Percentiles rank a stretch among this genome's conserved stretches.
These are phyloP conservation scores for Pseudanteris insignis DNA, from an alignment of 2,888 invertebrate species.

Conservation along the genomic window DNA sequence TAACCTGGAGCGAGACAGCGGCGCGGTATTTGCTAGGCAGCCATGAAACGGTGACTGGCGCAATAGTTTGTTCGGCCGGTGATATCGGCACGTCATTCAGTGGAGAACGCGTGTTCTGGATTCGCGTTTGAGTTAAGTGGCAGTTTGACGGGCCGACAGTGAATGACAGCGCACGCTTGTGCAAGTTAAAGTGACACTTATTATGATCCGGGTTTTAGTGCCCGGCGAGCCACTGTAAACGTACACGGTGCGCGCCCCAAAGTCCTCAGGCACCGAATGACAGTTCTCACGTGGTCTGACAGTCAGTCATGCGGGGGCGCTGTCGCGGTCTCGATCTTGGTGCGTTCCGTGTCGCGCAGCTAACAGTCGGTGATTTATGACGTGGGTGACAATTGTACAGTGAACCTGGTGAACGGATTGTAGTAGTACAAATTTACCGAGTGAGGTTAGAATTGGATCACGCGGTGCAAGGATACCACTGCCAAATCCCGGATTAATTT, in stretches of 20 bases:
- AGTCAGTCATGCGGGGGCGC: constrained; percentile 37
- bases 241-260: background rate
- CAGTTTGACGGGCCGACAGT: constrained; percentile 19
- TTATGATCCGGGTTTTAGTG: background rate
- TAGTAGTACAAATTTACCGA: too few species aligned
- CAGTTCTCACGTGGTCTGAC: constrained; percentile 39
- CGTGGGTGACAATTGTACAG: constrained; percentile 38
- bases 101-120: constrained; percentile 23
- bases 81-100: background rate
- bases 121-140: constrained; percentile 8
- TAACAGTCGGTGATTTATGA: constrained; percentile 35
- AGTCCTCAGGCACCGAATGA: constrained; percentile 19
- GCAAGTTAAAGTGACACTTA: constrained; percentile 5
- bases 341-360: constrained; percentile 25
- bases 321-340: constrained; percentile 20
- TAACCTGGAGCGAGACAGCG: constrained; percentile 50
- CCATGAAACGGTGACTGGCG: constrained; percentile 25
- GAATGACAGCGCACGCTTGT: constrained; percentile 7
- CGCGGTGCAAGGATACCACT: background rate
- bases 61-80: constrained; percentile 11
- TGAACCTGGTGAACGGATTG: too few species aligned
- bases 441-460: too few species aligned
- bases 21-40: constrained; percentile 15
- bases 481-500: too few species aligned
- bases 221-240: background rate